Conservation (phyloP, 92 coral and sea anemone species). For the Phenganax stokvisi region DNA sequence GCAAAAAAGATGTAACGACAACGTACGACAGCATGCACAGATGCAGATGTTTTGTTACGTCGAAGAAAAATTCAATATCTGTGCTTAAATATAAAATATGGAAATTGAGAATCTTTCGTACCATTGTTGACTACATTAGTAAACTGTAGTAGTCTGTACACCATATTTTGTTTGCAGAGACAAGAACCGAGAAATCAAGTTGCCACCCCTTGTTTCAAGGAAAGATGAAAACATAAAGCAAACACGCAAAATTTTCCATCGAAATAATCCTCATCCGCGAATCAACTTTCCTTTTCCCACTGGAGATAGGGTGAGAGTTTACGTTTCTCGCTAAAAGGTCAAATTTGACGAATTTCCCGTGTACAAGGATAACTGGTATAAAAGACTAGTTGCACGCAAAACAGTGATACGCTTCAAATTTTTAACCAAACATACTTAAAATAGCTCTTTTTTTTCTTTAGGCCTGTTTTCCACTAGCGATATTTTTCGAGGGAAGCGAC, state of each 20-base stretch:
- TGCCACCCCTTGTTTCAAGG: slow-evolving; percentile 20
- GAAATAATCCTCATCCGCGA: slow-evolving; percentile 37
- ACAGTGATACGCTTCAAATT: too few species aligned
- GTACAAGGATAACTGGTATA: neutral
- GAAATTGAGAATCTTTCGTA: neutral
- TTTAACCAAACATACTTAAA: too few species aligned
- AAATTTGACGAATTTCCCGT: neutral
- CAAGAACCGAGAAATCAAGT: slow-evolving; percentile 27
- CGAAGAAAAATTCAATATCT: too few species aligned
- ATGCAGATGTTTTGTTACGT: too few species aligned
- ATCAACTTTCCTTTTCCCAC: slow-evolving; percentile 33
- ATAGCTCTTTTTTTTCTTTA: too few species aligned
- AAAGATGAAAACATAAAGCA: neutral
- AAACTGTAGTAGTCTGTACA: neutral
- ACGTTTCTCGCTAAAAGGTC: neutral
- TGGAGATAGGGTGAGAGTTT: slow-evolving; percentile 35
- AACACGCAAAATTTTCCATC: slow-evolving; percentile 10
- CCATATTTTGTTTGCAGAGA: slow-evolving; percentile 1
- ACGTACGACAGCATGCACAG: too few species aligned
- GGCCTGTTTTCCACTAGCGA: too few species aligned
- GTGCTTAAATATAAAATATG: too few species aligned
- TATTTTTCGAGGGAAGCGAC: too few species aligned
- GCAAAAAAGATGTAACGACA: too few species aligned
- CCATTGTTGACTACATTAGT: neutral
- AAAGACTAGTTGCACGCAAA: neutral